phyloP scores from a whole-genome alignment of 2,888 invertebrate species.

The Bombylius major region DNA sequence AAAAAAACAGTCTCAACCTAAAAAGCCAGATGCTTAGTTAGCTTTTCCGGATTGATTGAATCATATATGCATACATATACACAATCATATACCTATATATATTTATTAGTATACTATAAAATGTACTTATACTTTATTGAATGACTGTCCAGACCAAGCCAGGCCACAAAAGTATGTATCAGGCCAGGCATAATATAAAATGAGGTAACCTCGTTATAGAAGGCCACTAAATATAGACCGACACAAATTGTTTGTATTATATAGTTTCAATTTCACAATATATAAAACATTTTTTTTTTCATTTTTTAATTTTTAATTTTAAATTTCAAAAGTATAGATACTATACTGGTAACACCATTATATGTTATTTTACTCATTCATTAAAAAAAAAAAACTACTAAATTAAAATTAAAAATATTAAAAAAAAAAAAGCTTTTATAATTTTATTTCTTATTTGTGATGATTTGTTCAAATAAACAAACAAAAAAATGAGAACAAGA shows the following conservation, averaged over 20 bases:
- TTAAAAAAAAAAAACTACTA: background rate
- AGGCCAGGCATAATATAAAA: background rate
- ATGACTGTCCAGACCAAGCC: background rate
- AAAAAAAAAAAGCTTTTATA: background rate
- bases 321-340: background rate
- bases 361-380: background rate
- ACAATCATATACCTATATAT: no score
- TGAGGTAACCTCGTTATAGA: slow-evolving; percentile 11
- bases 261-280: background rate
- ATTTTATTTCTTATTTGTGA: no score
- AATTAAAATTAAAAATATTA: background rate
- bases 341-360: background rate
- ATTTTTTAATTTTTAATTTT: background rate
- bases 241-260: background rate
- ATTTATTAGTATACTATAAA: background rate
- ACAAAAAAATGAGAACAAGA: background rate
- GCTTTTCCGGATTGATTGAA: background rate
- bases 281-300: background rate
- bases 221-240: slow-evolving; percentile 3
- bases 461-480: no score
- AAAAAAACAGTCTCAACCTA: background rate
- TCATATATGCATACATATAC: no score
- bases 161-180: background rate
- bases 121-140: no score
- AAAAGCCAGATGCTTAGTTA: background rate